Conservation (phyloP, 1,140 invertebrate genomes). For the Oppia nitens region DNA sequence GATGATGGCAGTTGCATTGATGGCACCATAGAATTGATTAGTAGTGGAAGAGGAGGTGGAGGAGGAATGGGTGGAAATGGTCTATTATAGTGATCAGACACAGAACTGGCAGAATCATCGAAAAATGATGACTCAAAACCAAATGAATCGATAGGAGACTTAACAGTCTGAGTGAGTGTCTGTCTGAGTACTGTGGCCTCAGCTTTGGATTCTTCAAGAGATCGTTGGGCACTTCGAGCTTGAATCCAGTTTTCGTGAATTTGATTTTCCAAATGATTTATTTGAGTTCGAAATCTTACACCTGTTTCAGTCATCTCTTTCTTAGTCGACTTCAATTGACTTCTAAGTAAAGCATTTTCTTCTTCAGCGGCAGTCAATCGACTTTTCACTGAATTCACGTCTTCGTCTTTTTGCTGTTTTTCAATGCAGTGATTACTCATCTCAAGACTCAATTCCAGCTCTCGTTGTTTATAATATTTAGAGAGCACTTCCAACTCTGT, state of each 20-base stretch:
- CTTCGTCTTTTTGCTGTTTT: constrained; percentile 18
- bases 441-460: constrained; percentile 17
- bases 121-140: neutral
- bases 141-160: constrained; percentile 7
- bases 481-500: constrained; percentile 15
- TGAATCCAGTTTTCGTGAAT: constrained; percentile 56
- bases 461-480: constrained; percentile 20
- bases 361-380: constrained; percentile 10
- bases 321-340: constrained; percentile 32
- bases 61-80: neutral
- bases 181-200: constrained; percentile 39
- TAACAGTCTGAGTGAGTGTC: constrained; percentile 5
- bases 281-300: constrained; percentile 51
- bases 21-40: neutral
- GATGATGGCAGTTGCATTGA: neutral
- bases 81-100: neutral
- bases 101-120: constrained; percentile 9
- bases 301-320: constrained; percentile 61
- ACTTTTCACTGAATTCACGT: constrained; percentile 9
- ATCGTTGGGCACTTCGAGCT: constrained; percentile 50
- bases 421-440: constrained; percentile 14
- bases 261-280: constrained; percentile 51
- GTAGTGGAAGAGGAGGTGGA: neutral
- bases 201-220: constrained; percentile 51
- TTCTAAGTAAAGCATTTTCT: constrained; percentile 10